phyloP scores from a whole-genome alignment of 2,888 invertebrate species.

The Heteromyza rotundicornis region DNA sequence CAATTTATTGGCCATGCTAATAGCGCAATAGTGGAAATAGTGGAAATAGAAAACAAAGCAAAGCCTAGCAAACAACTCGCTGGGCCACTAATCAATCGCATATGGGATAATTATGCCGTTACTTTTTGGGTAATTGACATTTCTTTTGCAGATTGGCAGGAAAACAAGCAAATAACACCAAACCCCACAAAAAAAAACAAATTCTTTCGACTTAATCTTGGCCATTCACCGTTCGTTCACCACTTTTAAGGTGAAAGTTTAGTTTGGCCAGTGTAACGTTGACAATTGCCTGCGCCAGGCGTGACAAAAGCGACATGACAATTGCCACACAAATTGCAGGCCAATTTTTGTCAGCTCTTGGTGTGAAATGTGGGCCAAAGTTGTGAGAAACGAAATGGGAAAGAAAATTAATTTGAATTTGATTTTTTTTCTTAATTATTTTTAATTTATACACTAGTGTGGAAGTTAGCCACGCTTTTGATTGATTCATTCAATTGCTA shows the following conservation, averaged over 20 bases:
- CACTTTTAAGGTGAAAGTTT: not conserved
- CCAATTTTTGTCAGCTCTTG: not conserved
- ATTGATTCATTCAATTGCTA: no score
- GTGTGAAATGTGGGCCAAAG: no score
- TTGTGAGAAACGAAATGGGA: no score
- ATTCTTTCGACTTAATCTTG: no score
- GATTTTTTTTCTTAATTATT: no score
- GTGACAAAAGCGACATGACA: not conserved
- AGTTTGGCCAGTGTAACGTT: not conserved
- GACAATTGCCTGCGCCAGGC: not conserved
- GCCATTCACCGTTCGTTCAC: not conserved
- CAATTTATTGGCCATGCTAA: not conserved
- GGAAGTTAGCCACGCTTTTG: no score
- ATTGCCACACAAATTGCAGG: not conserved
- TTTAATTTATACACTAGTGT: no score
- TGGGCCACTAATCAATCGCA: constrained; percentile 3
- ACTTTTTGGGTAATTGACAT: constrained; percentile 6
- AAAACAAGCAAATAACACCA: not conserved
- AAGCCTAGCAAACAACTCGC: not conserved
- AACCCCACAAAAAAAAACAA: no score
- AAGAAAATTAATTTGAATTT: no score
- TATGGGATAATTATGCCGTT: constrained; percentile 14
- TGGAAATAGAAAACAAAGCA: no score
- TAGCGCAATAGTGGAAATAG: no score
- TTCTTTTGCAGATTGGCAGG: not conserved